Evolutionary conservation across 2,113 vertebrate species (phyloP).

Genomic region (Nipponia nippon): DNA sequence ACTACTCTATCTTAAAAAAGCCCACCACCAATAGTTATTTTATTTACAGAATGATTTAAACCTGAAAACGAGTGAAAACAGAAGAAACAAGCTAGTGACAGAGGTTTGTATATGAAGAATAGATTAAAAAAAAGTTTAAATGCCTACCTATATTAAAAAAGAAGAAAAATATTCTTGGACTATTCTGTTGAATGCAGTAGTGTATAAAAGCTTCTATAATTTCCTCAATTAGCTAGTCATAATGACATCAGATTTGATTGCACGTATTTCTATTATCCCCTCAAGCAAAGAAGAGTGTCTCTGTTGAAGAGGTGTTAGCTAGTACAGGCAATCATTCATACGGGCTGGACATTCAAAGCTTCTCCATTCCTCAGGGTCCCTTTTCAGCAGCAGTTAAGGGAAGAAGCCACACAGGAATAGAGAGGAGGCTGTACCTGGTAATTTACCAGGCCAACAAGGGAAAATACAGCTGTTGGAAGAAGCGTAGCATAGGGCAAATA

Average conservation of each 20-base stretch:
- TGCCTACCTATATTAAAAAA: neutral
- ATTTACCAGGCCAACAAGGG: neutral
- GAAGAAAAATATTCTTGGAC: neutral
- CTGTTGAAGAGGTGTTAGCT: neutral
- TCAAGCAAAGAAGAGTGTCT: neutral
- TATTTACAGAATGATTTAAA: neutral
- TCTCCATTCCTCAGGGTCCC: neutral
- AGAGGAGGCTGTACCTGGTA: neutral
- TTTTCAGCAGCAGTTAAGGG: neutral
- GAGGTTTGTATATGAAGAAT: neutral
- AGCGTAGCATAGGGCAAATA: fast-evolving
- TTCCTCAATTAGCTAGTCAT: neutral
- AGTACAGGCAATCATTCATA: neutral
- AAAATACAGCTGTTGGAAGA: neutral
- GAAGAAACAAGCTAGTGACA: neutral
- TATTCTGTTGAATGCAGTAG: neutral
- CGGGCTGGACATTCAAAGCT: neutral
- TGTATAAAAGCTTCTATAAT: neutral
- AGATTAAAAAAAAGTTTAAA: neutral
- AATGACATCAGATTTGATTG: neutral
- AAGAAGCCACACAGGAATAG: neutral
- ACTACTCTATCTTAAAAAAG: neutral
- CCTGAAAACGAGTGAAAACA: neutral
- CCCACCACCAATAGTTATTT: neutral
- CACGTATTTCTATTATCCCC: neutral